These are phyloP conservation scores for Acrossocheilus wenchowensis DNA, from an alignment of 2,797 vertebrate genomes.

Conservation along the genomic window DNA sequence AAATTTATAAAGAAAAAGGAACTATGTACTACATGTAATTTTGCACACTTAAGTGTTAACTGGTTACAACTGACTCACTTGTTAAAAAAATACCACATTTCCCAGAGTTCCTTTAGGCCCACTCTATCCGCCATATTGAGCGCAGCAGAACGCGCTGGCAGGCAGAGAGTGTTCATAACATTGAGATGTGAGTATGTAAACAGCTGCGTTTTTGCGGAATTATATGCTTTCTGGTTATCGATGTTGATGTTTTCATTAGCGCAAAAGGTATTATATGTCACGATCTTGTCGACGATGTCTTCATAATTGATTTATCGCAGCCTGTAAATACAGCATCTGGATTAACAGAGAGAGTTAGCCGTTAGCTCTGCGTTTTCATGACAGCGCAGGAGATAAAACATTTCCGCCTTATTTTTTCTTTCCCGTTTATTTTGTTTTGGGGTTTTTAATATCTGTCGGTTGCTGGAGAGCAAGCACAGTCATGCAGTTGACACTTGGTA, in stretches of 20 bases:
- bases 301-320: neutral
- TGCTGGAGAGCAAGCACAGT: neutral
- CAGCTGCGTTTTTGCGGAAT: constrained; percentile 48
- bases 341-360: constrained; percentile 45
- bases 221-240: neutral
- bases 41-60: neutral
- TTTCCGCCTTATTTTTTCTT: neutral
- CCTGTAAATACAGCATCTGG: constrained; percentile 28
- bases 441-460: neutral
- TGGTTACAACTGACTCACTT: neutral
- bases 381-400: constrained; percentile 52
- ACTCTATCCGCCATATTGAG: constrained; percentile 88
- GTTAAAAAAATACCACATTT: constrained; percentile 73
- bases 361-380: constrained; percentile 49
- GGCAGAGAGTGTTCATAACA: constrained; percentile 65
- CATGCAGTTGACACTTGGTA: neutral
- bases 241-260: neutral
- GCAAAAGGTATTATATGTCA: neutral
- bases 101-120: constrained; percentile 81
- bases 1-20: neutral
- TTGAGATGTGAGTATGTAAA: constrained; percentile 77
- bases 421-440: neutral
- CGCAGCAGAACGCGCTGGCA: constrained; percentile 68
- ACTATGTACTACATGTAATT: neutral
- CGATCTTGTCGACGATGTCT: neutral